Conservation (phyloP, 2,888 invertebrate genomes). For the Dicycla oo region DNA sequence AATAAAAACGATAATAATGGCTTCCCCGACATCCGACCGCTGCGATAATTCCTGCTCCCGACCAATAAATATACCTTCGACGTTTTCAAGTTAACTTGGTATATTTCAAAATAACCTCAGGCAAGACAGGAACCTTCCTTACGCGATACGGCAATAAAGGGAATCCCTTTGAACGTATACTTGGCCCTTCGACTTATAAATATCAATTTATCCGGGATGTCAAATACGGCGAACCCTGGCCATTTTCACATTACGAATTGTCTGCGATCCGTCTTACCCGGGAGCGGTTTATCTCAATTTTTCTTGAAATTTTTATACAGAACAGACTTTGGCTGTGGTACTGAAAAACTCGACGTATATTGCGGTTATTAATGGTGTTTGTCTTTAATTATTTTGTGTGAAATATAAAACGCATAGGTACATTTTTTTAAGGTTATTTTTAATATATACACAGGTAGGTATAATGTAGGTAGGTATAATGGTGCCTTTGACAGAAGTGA, state of each 20-base stretch:
- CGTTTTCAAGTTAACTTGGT: constrained; percentile 87
- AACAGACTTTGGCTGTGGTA: constrained; percentile 61
- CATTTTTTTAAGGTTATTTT: constrained; percentile 21
- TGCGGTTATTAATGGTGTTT: constrained; percentile 68
- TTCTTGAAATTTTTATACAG: constrained; percentile 72
- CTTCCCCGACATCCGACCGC: constrained; percentile 85
- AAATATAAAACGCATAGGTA: constrained; percentile 56
- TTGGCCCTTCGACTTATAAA: constrained; percentile 89
- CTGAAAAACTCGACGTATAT: constrained; percentile 66
- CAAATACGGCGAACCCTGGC: constrained; percentile 86
- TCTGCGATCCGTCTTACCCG: constrained; percentile 79
- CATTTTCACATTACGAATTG: constrained; percentile 87
- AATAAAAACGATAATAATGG: constrained; percentile 90
- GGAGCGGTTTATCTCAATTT: constrained; percentile 79
- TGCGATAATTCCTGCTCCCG: constrained; percentile 86
- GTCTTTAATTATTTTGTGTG: constrained; percentile 67
- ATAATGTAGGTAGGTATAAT: too few relatives aligned
- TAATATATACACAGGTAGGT: too few relatives aligned
- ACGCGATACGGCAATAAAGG: constrained; percentile 87
- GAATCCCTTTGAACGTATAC: constrained; percentile 89
- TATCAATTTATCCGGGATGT: constrained; percentile 90
- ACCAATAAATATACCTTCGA: constrained; percentile 89
- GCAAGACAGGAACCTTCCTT: constrained; percentile 87
- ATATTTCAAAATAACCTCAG: constrained; percentile 89
- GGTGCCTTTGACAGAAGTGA: too few relatives aligned